Conservation (phyloP, 2,797 vertebrate genomes). For the Acomys russatus region DNA sequence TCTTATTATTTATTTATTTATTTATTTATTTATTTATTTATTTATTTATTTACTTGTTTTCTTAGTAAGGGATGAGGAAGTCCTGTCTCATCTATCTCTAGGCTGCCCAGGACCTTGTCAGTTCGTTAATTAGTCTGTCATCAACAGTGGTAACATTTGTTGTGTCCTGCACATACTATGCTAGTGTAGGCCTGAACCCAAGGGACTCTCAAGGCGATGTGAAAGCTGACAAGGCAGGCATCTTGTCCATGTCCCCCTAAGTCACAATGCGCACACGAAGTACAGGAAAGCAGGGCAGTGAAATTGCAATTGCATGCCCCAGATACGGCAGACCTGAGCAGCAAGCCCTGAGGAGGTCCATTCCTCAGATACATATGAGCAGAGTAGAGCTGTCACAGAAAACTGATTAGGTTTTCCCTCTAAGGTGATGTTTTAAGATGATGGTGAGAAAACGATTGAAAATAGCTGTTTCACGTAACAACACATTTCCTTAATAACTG, state of each 20-base stretch:
- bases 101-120: background rate
- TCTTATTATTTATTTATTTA: background rate
- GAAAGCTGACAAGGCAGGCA: background rate
- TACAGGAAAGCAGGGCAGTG: background rate
- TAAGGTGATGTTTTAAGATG: background rate
- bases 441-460: constrained; percentile 2
- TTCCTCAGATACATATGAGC: background rate
- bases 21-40: background rate
- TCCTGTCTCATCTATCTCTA: background rate
- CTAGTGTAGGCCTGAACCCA: background rate
- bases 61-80: constrained; percentile 16
- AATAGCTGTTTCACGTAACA: constrained; percentile 17
- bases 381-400: background rate
- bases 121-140: background rate
- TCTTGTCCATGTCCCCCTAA: background rate
- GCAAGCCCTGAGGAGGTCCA: background rate
- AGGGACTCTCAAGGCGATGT: background rate
- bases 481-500: background rate
- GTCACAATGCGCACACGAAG: background rate
- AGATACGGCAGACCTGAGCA: background rate
- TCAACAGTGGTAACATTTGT: background rate
- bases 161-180: too few relatives aligned
- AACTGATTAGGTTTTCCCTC: background rate
- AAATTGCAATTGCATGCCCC: background rate
- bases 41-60: background rate